Base-by-base conservation (phyloP, 2,797 vertebrate genomes). In the Ctenochaetus hawaiiensis region DNA sequence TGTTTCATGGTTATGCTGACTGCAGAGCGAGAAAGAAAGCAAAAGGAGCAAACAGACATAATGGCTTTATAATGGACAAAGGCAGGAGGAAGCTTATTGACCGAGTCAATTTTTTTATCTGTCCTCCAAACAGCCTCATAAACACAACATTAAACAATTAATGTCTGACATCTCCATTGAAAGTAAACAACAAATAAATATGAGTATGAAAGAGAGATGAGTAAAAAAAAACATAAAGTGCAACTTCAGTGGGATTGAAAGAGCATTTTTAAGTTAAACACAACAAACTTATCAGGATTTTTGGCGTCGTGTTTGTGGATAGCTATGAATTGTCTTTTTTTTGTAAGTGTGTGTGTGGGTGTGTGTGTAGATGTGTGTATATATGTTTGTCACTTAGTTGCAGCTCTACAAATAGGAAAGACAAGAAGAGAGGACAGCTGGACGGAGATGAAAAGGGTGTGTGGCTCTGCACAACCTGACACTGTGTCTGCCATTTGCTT, bases 381-480 rank as follows among this genome's bases (percentile, higher is more conserved):
- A 45, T 64, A 11, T 63, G 43, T 57, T 37, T 61, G 49, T 57
- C 16, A 43, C 34, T 57, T 59, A 84, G 60, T 65, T 66, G 72
- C 51, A 37, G 26, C 43, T 48, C 61, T 12, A 54, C 77, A 91
- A 85, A 90, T 87, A 73, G 71, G 30, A 61, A 17, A 67, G 72
- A 86, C 66, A 70, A 83, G 83, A 78, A 87, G 56, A 78, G 54
- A 78, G 77, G 90, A 88, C 87, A 91, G 87, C 91, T 93, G 93
- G 86, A 81, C 20, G 2, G 69, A 86, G 77, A 92, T 78, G 67
- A 86, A 82, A 79, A 78, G 80, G 81, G 71, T 80, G 82, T 80
- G 79, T 83, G 71, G 70, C 65, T 71, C 60, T 34, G 45, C 67
- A 82, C 66, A 67, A 75, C 69, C 80, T 68, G 72, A 87, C 77